phyloP scores from a whole-genome alignment of 2,888 invertebrate genomes.

The Stenodera caucasica region DNA sequence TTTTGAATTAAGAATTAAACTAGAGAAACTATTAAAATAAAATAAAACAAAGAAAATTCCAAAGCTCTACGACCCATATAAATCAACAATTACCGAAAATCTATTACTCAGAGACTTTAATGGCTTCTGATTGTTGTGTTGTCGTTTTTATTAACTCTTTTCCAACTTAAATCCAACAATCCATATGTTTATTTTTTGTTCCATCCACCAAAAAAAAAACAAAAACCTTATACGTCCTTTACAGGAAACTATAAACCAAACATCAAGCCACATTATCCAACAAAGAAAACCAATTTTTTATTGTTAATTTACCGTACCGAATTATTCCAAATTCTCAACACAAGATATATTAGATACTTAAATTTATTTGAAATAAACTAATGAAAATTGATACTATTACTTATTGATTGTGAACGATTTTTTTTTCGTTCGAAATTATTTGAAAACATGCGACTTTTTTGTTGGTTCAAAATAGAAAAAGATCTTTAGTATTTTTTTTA shows the following conservation, averaged over 20 bases:
- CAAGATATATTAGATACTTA: background rate
- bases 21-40: too few species aligned
- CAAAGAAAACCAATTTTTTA: constrained; percentile 17
- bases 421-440: too few species aligned
- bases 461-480: too few species aligned
- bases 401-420: too few species aligned
- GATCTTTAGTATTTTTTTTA: too few species aligned
- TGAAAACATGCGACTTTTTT: too few species aligned
- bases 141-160: background rate
- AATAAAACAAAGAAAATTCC: background rate
- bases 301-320: background rate
- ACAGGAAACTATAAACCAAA: constrained; percentile 27
- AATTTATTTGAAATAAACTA: background rate
- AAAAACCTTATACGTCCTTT: constrained; percentile 22
- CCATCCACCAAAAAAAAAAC: background rate
- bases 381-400: constrained; percentile 1
- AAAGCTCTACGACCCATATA: background rate
- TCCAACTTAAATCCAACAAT: background rate
- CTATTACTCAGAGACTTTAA: background rate
- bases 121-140: constrained; percentile 1
- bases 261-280: constrained; percentile 19
- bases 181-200: background rate
- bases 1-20: too few species aligned
- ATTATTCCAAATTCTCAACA: background rate
- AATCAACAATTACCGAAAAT: constrained; percentile 1